A percentile compares a stretch with the other conserved stretches of the same genome.
Evolutionary conservation across 2,888 invertebrate genomes (phyloP).

Genomic region (Dione juno): DNA sequence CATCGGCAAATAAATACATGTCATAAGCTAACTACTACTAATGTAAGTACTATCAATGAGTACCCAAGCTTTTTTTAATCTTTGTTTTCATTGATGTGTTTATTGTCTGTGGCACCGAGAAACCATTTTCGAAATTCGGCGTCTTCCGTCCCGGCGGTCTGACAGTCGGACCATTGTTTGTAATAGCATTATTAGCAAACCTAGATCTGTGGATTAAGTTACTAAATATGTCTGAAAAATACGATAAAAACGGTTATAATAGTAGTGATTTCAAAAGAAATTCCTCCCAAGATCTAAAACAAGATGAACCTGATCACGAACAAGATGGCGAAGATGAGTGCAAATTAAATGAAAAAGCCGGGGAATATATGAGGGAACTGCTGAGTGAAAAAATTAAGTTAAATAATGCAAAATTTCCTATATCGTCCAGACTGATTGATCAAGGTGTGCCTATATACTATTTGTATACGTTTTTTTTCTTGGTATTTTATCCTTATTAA

Average conservation of each 20-base stretch:
- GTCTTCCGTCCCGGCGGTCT: constrained; percentile 23
- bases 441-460: constrained; percentile 81
- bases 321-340: constrained; percentile 83
- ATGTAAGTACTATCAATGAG: no score
- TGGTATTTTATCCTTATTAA: not conserved
- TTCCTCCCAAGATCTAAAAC: constrained; percentile 58
- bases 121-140: constrained; percentile 12
- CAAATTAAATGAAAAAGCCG: constrained; percentile 87
- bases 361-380: constrained; percentile 90
- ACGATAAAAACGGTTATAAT: constrained; percentile 76
- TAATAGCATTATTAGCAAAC: constrained; percentile 23
- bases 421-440: constrained; percentile 88
- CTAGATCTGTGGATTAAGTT: constrained; percentile 29
- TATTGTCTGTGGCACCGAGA: not conserved
- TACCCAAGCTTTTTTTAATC: no score
- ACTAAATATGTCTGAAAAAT: constrained; percentile 65
- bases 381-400: constrained; percentile 88
- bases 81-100: not conserved
- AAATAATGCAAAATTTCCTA: constrained; percentile 87
- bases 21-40: no score
- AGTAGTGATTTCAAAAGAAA: constrained; percentile 79
- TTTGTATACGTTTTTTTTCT: not conserved
- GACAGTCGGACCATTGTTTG: constrained; percentile 21
- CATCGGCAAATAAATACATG: no score
- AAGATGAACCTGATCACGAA: constrained; percentile 53